Evolutionary conservation across 2,797 vertebrate species (phyloP).

Genomic region (Malurus splendens): DNA sequence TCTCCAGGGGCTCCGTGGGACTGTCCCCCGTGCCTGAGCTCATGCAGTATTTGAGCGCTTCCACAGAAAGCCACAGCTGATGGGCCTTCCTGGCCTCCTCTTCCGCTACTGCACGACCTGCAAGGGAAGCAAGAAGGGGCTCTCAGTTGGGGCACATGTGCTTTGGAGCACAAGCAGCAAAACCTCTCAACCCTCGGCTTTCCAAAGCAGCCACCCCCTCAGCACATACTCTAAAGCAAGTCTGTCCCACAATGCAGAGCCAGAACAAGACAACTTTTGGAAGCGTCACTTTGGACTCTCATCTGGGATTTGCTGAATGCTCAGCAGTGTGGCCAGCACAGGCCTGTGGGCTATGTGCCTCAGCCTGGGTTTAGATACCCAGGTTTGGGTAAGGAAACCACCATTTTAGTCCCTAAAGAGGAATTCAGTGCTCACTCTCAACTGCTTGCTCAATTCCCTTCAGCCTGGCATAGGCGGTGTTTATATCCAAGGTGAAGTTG

Average conservation of each 20-base stretch:
- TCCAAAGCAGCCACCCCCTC: not conserved
- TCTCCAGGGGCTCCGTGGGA: conserved; percentile 80
- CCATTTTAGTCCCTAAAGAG: fast-evolving
- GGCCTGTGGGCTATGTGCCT: fast-evolving
- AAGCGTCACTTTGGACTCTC: not conserved
- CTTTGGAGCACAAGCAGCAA: not conserved
- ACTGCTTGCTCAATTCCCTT: conserved; percentile 94
- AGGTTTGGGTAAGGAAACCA: not conserved
- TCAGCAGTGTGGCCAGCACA: not conserved
- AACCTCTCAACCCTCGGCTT: not conserved
- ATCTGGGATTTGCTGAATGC: not conserved
- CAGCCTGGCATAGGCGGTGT: conserved; percentile 87
- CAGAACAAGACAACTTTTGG: not conserved
- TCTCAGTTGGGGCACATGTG: fast-evolving
- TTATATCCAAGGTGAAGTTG: conserved; percentile 93
- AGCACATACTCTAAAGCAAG: fast-evolving
- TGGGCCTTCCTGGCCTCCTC: conserved; percentile 91
- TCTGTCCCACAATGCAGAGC: fast-evolving
- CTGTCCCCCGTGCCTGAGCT: conserved; percentile 73
- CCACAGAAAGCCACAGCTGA: conserved; percentile 92
- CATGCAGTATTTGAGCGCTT: conserved; percentile 84
- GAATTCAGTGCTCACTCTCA: conserved; percentile 80
- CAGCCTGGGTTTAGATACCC: not conserved
- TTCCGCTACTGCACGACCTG: conserved; percentile 88
- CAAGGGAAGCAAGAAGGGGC: not conserved